Evolutionary conservation across 2,888 invertebrate genomes (phyloP).

Genomic region (Stenolophus ochropezus): DNA sequence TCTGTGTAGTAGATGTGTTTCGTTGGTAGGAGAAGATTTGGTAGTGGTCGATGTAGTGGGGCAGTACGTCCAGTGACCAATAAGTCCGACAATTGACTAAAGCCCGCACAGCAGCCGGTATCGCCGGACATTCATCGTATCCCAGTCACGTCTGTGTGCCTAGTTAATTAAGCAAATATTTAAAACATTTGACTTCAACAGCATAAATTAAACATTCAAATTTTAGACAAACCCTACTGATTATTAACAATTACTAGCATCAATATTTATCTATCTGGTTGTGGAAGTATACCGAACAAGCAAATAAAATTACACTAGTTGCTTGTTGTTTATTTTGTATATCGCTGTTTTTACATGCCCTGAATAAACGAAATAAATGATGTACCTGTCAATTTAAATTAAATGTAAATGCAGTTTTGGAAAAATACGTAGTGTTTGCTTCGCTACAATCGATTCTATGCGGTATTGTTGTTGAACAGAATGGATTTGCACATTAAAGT

Average conservation of each 20-base stretch:
- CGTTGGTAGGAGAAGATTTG: not conserved
- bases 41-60: not conserved
- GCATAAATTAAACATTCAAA: slow-evolving; percentile 59
- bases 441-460: not conserved
- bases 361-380: slow-evolving; percentile 26
- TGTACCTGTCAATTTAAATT: slow-evolving; percentile 34
- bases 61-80: not conserved
- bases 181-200: slow-evolving; percentile 55
- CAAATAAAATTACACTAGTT: slow-evolving; percentile 32
- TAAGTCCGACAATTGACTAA: not conserved
- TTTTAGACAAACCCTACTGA: slow-evolving; percentile 57
- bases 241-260: slow-evolving; percentile 54
- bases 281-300: not conserved
- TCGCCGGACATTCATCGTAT: slow-evolving; percentile 35
- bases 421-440: slow-evolving; percentile 6
- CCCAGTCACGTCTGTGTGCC: slow-evolving; percentile 55
- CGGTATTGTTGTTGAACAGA: not conserved
- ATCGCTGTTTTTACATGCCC: not conserved
- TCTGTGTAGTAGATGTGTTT: too few relatives aligned
- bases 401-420: slow-evolving; percentile 27
- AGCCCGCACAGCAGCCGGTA: not conserved
- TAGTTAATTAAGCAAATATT: slow-evolving; percentile 59
- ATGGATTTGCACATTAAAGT: slow-evolving; percentile 6
- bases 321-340: slow-evolving; percentile 4
- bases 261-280: slow-evolving; percentile 46